These are phyloP conservation scores for Rhinogobio ventralis DNA, from an alignment of 2,797 vertebrate genomes.

Conservation along the genomic window DNA sequence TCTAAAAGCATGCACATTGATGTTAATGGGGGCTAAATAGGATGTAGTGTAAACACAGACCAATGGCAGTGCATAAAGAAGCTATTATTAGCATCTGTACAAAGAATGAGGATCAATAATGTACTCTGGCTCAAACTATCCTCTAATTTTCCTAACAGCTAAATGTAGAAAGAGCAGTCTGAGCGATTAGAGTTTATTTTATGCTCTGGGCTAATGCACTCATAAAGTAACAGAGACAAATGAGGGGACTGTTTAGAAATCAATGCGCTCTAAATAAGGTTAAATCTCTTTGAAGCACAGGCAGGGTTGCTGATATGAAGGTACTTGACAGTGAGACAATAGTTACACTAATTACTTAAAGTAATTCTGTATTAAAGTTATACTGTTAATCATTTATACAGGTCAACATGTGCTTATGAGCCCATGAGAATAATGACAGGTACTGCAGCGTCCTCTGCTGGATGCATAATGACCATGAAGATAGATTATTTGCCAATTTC, in stretches of 20 bases:
- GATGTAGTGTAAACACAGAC: constrained; percentile 28
- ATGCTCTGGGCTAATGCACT: constrained; percentile 28
- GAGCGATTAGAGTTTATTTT: background rate
- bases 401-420: background rate
- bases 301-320: background rate
- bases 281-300: background rate
- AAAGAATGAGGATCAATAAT: constrained; percentile 60
- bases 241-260: constrained; percentile 9
- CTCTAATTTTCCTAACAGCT: constrained; percentile 55
- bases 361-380: background rate
- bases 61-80: constrained; percentile 54
- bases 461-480: background rate
- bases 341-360: background rate
- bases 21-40: constrained; percentile 14
- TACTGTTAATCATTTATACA: background rate
- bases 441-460: constrained; percentile 24
- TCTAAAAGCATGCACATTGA: constrained; percentile 4
- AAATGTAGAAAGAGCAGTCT: constrained; percentile 5
- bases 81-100: constrained; percentile 48
- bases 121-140: constrained; percentile 67
- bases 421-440: background rate
- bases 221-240: constrained; percentile 12
- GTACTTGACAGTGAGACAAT: background rate
- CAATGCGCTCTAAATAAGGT: background rate
- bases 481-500: background rate